Conservation (phyloP, 2,113 vertebrate species). For the Nyctibius bracteatus region DNA sequence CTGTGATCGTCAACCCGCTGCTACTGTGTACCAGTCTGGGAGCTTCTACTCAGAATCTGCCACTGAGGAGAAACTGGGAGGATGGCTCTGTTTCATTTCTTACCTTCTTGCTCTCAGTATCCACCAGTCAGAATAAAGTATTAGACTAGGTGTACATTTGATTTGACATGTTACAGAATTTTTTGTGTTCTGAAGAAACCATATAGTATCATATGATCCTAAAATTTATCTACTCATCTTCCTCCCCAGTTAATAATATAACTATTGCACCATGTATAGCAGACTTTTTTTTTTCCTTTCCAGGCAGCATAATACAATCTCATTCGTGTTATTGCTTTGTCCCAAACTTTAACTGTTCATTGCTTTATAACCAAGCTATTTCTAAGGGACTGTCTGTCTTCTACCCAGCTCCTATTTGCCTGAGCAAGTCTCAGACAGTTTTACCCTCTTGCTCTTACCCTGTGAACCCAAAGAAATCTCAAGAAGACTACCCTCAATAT, state of each 20-base stretch:
- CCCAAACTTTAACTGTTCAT: neutral
- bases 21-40: fast-evolving
- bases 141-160: neutral
- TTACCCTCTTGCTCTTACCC: neutral
- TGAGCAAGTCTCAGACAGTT: neutral
- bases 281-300: neutral
- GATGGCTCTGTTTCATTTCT: neutral
- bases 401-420: neutral
- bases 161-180: neutral
- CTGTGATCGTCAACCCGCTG: neutral
- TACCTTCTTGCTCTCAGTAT: neutral
- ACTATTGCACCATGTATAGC: neutral
- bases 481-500: neutral
- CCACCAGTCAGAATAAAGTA: neutral
- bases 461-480: neutral
- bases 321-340: neutral
- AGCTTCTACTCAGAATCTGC: neutral
- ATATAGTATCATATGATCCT: neutral
- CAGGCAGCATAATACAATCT: neutral
- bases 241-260: neutral
- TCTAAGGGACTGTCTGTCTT: neutral
- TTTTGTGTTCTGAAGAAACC: neutral
- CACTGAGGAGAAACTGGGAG: neutral
- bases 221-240: neutral
- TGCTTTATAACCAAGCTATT: neutral